Conservation (phyloP, 2,888 invertebrate genomes). For the Bellardia bayeri region DNA sequence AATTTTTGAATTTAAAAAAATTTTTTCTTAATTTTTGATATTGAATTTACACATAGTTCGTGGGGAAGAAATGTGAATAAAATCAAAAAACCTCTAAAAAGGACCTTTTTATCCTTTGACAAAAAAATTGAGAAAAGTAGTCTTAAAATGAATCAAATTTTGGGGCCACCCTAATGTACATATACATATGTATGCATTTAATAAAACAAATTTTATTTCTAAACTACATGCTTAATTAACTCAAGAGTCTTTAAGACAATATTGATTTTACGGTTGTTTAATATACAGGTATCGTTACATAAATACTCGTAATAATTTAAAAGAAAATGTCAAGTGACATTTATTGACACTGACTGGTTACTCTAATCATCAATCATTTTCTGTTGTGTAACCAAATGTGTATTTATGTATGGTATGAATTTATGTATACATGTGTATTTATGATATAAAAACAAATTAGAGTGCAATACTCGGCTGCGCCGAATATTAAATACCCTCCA, state of each 20-base stretch:
- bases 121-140: no score
- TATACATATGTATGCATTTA: not conserved
- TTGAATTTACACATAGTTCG: no score
- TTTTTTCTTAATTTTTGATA: no score
- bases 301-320: not conserved
- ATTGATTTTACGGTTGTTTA: slow-evolving; percentile 25
- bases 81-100: no score
- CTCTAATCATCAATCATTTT: slow-evolving; percentile 11
- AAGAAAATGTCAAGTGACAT: slow-evolving; percentile 23
- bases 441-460: not conserved
- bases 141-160: no score
- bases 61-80: no score
- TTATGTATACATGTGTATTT: not conserved
- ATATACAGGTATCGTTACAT: not conserved
- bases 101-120: no score
- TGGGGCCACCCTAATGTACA: no score
- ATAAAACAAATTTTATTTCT: not conserved
- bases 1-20: no score
- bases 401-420: not conserved
- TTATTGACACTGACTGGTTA: not conserved
- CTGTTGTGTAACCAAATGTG: not conserved
- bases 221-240: slow-evolving; percentile 7
- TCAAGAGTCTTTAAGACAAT: not conserved
- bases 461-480: no score
- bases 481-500: no score